Evolutionary conservation across 2,888 invertebrate species (phyloP).

Genomic region (Acronicta psi): DNA sequence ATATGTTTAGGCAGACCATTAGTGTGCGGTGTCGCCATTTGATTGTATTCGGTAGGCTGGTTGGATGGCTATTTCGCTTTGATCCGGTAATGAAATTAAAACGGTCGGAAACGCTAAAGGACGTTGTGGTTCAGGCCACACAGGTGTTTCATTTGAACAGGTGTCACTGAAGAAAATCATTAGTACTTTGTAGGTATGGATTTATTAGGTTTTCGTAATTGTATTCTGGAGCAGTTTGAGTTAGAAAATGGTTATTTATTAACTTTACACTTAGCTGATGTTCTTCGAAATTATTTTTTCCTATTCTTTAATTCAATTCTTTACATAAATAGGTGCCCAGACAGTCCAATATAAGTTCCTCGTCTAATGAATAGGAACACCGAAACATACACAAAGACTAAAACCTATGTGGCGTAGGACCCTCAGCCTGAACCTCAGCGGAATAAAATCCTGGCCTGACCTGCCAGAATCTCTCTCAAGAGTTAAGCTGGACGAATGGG

Average conservation of each 20-base stretch:
- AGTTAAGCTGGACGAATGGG: constrained; percentile 7
- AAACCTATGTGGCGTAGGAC: too few relatives aligned
- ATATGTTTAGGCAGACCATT: constrained; percentile 43
- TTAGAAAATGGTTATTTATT: too few relatives aligned
- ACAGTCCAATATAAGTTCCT: too few relatives aligned
- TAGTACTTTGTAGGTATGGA: not conserved
- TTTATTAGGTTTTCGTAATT: too few relatives aligned
- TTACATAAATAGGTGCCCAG: too few relatives aligned
- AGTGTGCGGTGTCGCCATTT: constrained; percentile 39
- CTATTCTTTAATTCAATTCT: too few relatives aligned
- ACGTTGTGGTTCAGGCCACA: constrained; percentile 15
- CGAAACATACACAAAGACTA: too few relatives aligned
- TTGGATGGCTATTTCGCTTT: constrained; percentile 31
- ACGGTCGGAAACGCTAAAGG: constrained; percentile 3
- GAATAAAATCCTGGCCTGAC: not conserved
- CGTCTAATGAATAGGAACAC: too few relatives aligned
- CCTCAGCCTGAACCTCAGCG: too few relatives aligned
- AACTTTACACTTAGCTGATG: too few relatives aligned
- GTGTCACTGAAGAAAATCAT: constrained; percentile 3
- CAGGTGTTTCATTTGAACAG: constrained; percentile 20
- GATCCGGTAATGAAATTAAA: constrained; percentile 35
- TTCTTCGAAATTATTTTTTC: too few relatives aligned
- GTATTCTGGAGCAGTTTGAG: too few relatives aligned
- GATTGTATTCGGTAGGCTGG: constrained; percentile 51
- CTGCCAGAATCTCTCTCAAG: not conserved